Percentiles rank a stretch among this genome's conserved stretches.
Evolutionary conservation across 1,140 invertebrate genomes (phyloP).

Genomic region (Tetramorium simillimum): DNA sequence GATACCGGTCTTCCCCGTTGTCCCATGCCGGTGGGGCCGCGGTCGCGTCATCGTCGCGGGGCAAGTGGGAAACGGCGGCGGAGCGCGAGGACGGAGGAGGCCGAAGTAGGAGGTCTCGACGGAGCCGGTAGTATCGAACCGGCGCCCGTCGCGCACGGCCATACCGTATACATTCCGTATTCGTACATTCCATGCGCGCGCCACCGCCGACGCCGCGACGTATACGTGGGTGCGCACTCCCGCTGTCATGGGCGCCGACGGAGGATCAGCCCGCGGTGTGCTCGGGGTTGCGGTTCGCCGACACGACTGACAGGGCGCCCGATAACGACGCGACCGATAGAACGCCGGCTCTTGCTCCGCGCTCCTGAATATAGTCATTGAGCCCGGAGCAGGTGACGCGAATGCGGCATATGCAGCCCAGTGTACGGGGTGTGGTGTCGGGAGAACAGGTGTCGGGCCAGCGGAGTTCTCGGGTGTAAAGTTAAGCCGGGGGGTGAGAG

Average conservation of each 20-base stretch:
- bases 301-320: neutral
- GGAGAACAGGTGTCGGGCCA: conserved; percentile 64
- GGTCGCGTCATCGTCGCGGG: conserved; percentile 26
- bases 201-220: conserved; percentile 18
- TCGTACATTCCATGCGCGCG: conserved; percentile 39
- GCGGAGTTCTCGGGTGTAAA: conserved; percentile 9
- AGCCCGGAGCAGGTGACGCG: conserved; percentile 9
- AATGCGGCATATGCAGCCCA: conserved; percentile 29
- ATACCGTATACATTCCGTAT: conserved; percentile 72
- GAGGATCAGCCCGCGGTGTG: neutral
- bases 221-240: conserved; percentile 7
- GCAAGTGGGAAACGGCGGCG: conserved; percentile 56
- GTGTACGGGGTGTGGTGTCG: conserved; percentile 70
- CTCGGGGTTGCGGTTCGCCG: neutral
- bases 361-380: neutral
- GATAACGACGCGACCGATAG: neutral
- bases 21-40: conserved; percentile 35
- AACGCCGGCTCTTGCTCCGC: too few species aligned
- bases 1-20: conserved; percentile 7
- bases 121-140: conserved; percentile 85
- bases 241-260: neutral
- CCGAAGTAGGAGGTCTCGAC: conserved; percentile 66
- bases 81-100: conserved; percentile 65
- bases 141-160: conserved; percentile 78
- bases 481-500: too few species aligned